A percentile compares a stretch with the other conserved stretches of the same genome.
phyloP scores from a whole-genome alignment of 1,140 invertebrate species.

The Cyphomyrmex costatus region DNA sequence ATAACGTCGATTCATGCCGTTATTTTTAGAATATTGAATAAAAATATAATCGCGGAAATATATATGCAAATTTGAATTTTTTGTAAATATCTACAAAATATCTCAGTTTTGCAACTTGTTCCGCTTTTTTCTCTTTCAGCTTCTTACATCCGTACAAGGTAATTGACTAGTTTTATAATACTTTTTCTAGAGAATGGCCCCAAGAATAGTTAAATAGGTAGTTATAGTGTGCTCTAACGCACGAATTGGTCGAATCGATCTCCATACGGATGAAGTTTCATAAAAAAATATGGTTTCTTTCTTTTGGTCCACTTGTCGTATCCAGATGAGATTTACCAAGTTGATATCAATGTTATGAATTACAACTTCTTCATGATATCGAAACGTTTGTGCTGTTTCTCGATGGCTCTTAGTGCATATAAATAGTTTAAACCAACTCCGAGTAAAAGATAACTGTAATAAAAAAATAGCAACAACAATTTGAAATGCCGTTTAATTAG shows the following conservation, averaged over 20 bases:
- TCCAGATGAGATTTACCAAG: neutral
- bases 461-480: constrained; percentile 1
- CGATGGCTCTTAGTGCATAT: constrained; percentile 12
- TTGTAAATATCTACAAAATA: constrained; percentile 77
- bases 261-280: neutral
- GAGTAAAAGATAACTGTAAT: constrained; percentile 40
- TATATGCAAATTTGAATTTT: neutral
- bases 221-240: neutral
- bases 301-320: constrained; percentile 65
- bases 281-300: constrained; percentile 54
- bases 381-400: neutral
- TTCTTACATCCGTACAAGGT: neutral
- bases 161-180: constrained; percentile 74
- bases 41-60: constrained; percentile 26
- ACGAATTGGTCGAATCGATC: constrained; percentile 28
- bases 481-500: neutral
- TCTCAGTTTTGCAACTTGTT: constrained; percentile 28
- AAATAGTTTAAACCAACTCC: constrained; percentile 23
- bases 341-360: constrained; percentile 21
- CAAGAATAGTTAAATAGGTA: constrained; percentile 45
- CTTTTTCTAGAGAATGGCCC: constrained; percentile 66
- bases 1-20: neutral
- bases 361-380: constrained; percentile 18
- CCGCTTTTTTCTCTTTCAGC: neutral
- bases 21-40: constrained; percentile 37